Evolutionary conservation across 2,113 vertebrate genomes (phyloP).

Genomic region (Hemiprocne comata): DNA sequence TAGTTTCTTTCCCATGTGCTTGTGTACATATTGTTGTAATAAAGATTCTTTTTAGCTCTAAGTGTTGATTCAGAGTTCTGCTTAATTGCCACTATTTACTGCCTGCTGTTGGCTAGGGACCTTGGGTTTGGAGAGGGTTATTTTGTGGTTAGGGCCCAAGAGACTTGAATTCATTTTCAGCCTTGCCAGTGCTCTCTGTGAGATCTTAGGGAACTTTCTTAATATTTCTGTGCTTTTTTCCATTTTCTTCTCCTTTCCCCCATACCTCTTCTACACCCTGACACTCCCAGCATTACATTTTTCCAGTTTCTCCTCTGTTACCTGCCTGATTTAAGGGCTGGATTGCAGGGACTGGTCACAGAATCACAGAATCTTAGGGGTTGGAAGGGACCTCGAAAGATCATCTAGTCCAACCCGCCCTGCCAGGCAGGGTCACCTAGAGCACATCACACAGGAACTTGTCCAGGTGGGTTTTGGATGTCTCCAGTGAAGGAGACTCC

Average conservation of each 20-base stretch:
- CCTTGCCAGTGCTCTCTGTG: constrained; percentile 3
- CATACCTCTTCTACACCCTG: background rate
- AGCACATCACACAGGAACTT: too few species aligned
- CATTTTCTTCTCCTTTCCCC: background rate
- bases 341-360: background rate
- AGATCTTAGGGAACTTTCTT: constrained; percentile 45
- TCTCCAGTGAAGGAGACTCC: too few species aligned
- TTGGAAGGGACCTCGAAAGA: too few species aligned
- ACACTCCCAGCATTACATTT: constrained; percentile 28
- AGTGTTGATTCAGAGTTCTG: constrained; percentile 56
- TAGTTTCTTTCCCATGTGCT: constrained; percentile 2
- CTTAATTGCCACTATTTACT: constrained; percentile 50
- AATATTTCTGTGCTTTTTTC: constrained; percentile 4
- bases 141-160: constrained; percentile 44
- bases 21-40: constrained; percentile 49
- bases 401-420: too few species aligned
- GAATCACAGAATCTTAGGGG: too few species aligned
- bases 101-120: constrained; percentile 33
- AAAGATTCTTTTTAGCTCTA: constrained; percentile 38
- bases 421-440: too few species aligned
- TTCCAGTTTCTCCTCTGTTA: background rate
- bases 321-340: background rate
- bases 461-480: too few species aligned
- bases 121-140: constrained; percentile 2
- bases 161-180: constrained; percentile 46